A percentile compares a stretch with the other conserved stretches of the same genome.
phyloP scores from a whole-genome alignment of 2,113 vertebrate species.

The Psophia crepitans region DNA sequence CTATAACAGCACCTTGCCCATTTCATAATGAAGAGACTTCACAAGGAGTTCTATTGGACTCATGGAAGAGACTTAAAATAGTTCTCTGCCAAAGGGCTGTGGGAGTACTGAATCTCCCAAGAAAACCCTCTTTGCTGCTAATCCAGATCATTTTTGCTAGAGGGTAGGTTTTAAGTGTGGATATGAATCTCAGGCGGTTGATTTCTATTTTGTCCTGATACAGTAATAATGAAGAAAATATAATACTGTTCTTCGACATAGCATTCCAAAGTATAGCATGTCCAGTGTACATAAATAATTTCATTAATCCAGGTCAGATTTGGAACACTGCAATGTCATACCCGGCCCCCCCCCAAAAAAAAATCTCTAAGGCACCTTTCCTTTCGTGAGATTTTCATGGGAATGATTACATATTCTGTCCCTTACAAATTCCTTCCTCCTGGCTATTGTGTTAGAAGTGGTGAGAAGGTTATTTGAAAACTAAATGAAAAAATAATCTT shows the following conservation, averaged over 20 bases:
- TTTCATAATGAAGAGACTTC: neutral
- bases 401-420: neutral
- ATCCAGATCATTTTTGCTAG: neutral
- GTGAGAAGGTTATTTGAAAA: neutral
- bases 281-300: neutral
- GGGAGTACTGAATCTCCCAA: neutral
- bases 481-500: neutral
- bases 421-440: neutral
- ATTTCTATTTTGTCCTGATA: neutral
- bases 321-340: neutral
- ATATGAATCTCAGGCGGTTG: neutral
- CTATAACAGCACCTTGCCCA: neutral
- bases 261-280: neutral
- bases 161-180: neutral
- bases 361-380: neutral
- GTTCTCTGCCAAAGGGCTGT: neutral
- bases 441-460: neutral
- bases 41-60: neutral
- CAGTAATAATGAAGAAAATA: neutral
- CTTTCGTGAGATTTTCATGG: neutral
- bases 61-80: neutral
- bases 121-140: neutral
- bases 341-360: rapidly evolving
- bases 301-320: neutral
- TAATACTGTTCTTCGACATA: neutral